A percentile compares a stretch with the other conserved stretches of the same genome.
Evolutionary conservation across 2,797 vertebrate genomes (phyloP).

Genomic region (Ciconia nigra): DNA sequence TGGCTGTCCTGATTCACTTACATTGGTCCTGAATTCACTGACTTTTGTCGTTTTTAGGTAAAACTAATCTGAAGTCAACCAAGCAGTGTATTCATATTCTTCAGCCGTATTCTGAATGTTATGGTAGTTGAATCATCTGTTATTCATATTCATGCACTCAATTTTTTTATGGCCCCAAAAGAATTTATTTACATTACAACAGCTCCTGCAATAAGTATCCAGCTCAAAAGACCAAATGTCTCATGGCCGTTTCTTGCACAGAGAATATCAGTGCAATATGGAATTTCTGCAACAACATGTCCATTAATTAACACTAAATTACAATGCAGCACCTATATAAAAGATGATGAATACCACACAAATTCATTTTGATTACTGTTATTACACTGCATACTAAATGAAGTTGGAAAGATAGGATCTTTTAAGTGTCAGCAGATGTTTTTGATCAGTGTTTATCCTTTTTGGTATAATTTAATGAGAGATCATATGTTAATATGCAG

Average conservation of each 20-base stretch:
- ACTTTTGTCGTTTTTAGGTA: background rate
- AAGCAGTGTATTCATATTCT: background rate
- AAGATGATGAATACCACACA: constrained; percentile 16
- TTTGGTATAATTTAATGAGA: constrained; percentile 54
- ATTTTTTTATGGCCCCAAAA: background rate
- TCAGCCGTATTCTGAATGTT: background rate
- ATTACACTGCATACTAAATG: constrained; percentile 31
- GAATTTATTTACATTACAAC: constrained; percentile 13
- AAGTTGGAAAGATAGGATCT: constrained; percentile 14
- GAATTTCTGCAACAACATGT: background rate
- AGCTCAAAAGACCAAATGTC: background rate
- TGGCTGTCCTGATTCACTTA: background rate
- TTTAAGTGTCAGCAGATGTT: constrained; percentile 54
- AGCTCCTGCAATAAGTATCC: background rate
- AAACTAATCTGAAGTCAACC: background rate
- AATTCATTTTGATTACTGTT: constrained; percentile 48
- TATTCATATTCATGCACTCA: background rate
- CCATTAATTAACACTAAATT: constrained; percentile 55
- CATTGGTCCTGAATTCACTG: background rate
- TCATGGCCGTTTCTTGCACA: background rate
- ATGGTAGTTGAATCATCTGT: background rate
- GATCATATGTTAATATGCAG: constrained; percentile 62
- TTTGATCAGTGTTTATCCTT: constrained; percentile 63
- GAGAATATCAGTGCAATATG: background rate
- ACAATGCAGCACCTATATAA: constrained; percentile 11